A percentile compares a stretch with the other conserved stretches of the same genome.
Evolutionary conservation across 2,888 invertebrate species (phyloP).

Genomic region (Crossocerus cetratus): DNA sequence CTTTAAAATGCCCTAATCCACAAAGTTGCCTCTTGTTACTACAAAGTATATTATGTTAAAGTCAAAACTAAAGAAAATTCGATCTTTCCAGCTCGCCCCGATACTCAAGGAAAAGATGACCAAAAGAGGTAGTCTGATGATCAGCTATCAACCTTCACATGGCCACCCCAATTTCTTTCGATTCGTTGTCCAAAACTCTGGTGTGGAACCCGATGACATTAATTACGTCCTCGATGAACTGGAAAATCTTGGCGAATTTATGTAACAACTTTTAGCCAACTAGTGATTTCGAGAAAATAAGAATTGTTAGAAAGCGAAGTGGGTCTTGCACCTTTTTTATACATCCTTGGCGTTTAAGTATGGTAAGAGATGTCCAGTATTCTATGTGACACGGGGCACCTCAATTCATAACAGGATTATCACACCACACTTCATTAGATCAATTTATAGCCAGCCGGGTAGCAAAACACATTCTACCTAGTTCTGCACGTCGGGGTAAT

Average conservation of each 20-base stretch:
- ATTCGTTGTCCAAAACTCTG: constrained; percentile 82
- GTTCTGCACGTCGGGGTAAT: too few relatives aligned
- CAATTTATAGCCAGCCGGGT: too few relatives aligned
- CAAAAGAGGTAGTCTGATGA: constrained; percentile 82
- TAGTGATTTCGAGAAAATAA: neutral
- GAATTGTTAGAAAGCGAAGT: neutral
- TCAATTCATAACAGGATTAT: too few relatives aligned
- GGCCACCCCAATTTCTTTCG: constrained; percentile 83
- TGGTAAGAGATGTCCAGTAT: too few relatives aligned
- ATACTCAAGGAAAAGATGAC: constrained; percentile 83
- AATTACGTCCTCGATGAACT: constrained; percentile 82
- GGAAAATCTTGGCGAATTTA: constrained; percentile 78
- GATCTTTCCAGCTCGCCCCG: constrained; percentile 80
- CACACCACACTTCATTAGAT: too few relatives aligned
- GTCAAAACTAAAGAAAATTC: neutral
- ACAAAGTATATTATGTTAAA: too few relatives aligned
- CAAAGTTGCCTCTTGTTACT: too few relatives aligned
- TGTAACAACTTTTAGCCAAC: constrained; percentile 19
- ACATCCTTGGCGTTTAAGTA: too few relatives aligned
- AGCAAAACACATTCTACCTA: neutral
- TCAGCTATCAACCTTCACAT: constrained; percentile 83
- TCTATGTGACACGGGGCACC: too few relatives aligned
- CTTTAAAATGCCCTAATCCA: too few relatives aligned
- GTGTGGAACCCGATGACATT: constrained; percentile 79
- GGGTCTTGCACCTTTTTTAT: too few relatives aligned